A percentile compares a stretch with the other conserved stretches of the same genome.
phyloP scores from a whole-genome alignment of 2,888 invertebrate genomes.

The Siphlonurus alternatus region DNA sequence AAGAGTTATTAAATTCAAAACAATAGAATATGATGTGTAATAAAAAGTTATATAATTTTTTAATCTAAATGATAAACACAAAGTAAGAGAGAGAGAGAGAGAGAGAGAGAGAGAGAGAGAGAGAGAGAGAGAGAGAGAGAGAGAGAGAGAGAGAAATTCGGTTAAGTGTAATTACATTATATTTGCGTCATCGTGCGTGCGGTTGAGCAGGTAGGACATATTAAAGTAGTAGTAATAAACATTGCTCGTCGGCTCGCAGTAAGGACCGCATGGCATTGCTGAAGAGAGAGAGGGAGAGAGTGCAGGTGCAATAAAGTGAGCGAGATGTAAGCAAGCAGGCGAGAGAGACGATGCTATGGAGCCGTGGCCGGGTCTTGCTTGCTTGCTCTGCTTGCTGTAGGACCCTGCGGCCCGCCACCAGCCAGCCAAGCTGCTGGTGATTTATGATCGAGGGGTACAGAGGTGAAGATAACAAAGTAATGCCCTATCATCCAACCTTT shows the following conservation, averaged over 20 bases:
- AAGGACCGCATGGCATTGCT: neutral
- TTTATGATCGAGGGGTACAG: neutral
- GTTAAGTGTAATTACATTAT: neutral
- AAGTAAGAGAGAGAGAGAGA: neutral
- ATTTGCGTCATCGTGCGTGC: neutral
- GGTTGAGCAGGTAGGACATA: neutral
- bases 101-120: neutral
- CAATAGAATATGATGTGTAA: neutral
- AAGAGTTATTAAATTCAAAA: neutral
- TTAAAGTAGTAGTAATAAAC: neutral
- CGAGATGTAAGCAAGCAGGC: too few species aligned
- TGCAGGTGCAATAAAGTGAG: neutral
- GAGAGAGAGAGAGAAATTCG: neutral
- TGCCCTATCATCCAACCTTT: conserved; percentile 4
- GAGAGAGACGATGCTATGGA: neutral
- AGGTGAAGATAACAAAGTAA: conserved; percentile 4
- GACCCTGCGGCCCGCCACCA: neutral
- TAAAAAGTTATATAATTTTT: neutral
- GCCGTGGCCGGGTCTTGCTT: neutral
- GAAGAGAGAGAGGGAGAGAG: neutral
- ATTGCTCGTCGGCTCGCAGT: too few species aligned
- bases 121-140: neutral
- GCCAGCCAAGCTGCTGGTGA: neutral
- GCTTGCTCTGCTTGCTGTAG: neutral
- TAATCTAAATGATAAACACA: neutral